Base-by-base conservation (phyloP, 2,113 vertebrate genomes). In the Struthio camelus region DNA sequence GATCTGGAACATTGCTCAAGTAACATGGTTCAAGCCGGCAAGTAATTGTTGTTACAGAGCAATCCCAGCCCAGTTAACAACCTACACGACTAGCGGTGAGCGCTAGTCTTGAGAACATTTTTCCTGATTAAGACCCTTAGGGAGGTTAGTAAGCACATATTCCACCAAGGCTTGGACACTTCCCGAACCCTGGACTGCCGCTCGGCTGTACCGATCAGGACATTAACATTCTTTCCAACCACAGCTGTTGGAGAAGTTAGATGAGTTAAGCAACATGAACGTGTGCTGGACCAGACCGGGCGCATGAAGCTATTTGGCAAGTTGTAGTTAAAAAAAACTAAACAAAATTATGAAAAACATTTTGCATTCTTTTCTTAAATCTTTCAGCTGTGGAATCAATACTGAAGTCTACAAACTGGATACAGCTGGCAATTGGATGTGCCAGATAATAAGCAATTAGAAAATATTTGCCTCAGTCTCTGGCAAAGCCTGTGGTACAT, bases 371-470 rank as follows among this genome's bases (percentile, higher is more conserved):
- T 71, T 62, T 76, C 40, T 40, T 91, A 56, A 85, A 58, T 58
- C 67, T 64, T 86, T 93, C 93, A 93, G 91, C 87, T 93, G 85
- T 67, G 67, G 90, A 91, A 91, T 83, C 77, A 76, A 89, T 80
- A 80, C 62, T 28, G 87, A 16, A 79, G 77, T 36, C 79, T 44
- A 67, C 61, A 61, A 8, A 44, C 54, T 76, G 67, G 51, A 61
- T 94, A 85, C 85, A 91, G 88, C 88, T 95, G 91, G 76, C 62
- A 93, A 83, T 23, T 56, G 50, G 46, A 67, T 24, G 85, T 71
- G 77, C 77, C 85, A 93, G 67, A 91, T 80, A 94, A 86, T 58
- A 56, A 91, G 40, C 61, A 80, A 83, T 94, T 83, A 83, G 86
- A 88, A 79, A 59, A 79, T 51, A 71, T 30, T 86, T 91, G 56